phyloP scores from a whole-genome alignment of 2,113 vertebrate species.

The Meriones unguiculatus region DNA sequence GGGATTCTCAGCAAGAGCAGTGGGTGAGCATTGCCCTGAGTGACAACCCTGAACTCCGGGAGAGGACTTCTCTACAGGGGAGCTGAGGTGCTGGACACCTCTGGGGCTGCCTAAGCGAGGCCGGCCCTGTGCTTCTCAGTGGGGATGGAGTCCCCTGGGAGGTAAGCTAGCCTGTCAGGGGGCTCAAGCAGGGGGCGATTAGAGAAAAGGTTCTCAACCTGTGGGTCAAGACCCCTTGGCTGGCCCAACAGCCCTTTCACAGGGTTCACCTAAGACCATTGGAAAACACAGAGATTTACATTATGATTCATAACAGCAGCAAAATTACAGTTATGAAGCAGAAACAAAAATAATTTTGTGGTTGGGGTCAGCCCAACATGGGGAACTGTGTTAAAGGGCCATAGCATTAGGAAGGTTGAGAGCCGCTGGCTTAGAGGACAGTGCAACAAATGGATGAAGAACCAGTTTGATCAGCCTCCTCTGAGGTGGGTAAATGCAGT shows the following conservation, averaged over 20 bases:
- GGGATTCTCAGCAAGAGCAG: accelerated
- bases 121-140: neutral
- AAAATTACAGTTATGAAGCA: neutral
- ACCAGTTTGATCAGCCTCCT: neutral
- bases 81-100: accelerated
- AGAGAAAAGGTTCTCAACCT: neutral
- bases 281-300: neutral
- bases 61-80: accelerated
- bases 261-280: neutral
- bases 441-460: neutral
- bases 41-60: neutral
- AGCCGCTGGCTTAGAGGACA: accelerated
- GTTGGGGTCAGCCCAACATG: neutral
- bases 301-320: neutral
- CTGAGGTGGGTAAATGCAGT: neutral
- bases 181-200: neutral
- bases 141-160: accelerated
- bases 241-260: neutral
- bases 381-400: neutral
- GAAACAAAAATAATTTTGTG: neutral
- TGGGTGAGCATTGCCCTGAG: neutral
- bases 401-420: neutral
- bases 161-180: accelerated
- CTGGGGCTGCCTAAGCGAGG: accelerated
- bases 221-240: neutral